Base-by-base conservation (phyloP, 2,888 invertebrate genomes). In the Phytoseiulus persimilis region DNA sequence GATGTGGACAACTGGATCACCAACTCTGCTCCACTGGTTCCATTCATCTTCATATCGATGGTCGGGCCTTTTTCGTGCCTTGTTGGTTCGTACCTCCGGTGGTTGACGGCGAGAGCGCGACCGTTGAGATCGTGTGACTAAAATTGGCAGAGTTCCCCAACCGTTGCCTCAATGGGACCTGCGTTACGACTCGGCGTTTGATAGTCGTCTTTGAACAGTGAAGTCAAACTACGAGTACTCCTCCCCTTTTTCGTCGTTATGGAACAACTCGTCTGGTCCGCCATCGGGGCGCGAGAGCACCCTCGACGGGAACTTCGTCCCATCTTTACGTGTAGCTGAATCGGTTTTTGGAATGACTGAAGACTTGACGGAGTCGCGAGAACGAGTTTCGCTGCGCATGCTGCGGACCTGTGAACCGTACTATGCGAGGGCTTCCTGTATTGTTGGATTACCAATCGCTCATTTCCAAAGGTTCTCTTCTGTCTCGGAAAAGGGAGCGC, bases 1-100 rank as follows among this genome's bases (percentile, higher is more conserved):
- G 91, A 98, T 96, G 92, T 98, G 98, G 28, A 98, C 92, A 0
- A 99, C 96, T 0, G 98, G 98, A 94, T 99, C 99, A 0, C 97
- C 97, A 90, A 97, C 94, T 89, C 94, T 94, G 90, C 94, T 94
- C 99, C 99, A 99, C 90, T 94, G 94, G 0, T 94, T 93, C 99
- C 99, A 99, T 93, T 99, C 99, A 91, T 95, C 95, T 5, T 94
- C 94, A 93, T 98, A n/a, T 39, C 39, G 5, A 39, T 9, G 39
- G 9, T 39, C 9, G 3, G 39, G 9, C 39, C 39, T 39, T 39
- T 39, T 39, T 9, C 39, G 39, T 9, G 39, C 39, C 39, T 39
- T 9, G 39, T 6, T 28, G 65, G 65, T 28, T 28, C 65, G 18
- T 28, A 65, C 2, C 9, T 6, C 1, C 28, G 23, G 18, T 23